Conservation (phyloP, 2,797 vertebrate genomes). For the Oreochromis grahami region DNA sequence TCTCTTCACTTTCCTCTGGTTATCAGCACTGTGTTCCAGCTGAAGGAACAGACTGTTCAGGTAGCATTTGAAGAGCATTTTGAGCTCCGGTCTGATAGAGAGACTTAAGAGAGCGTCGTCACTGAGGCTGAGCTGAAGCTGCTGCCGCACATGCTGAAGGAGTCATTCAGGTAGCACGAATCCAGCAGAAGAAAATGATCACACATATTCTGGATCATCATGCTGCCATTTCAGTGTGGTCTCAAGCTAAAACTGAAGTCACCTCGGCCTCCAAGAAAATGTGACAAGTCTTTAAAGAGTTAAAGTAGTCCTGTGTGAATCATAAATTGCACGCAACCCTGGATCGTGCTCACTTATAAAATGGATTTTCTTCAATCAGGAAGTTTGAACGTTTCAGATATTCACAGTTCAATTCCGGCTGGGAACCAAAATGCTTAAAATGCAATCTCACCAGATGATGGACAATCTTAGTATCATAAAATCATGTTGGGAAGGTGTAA, state of each 20-base stretch:
- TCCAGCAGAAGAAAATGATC: neutral
- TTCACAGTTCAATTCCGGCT: neutral
- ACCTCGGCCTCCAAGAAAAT: neutral
- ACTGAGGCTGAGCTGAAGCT: neutral
- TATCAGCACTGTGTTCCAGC: slow-evolving; percentile 17
- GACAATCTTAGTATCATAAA: neutral
- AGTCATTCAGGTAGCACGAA: neutral
- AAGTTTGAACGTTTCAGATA: neutral
- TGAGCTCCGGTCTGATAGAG: neutral
- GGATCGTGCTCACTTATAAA: neutral
- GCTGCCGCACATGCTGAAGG: neutral
- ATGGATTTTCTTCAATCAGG: neutral
- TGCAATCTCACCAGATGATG: neutral
- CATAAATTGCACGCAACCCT: neutral
- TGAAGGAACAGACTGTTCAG: slow-evolving; percentile 18
- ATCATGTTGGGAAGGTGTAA: neutral
- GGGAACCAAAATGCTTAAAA: neutral
- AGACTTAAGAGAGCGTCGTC: neutral
- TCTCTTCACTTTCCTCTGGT: neutral
- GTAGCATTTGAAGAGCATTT: neutral
- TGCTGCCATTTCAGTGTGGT: neutral
- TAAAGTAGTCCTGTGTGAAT: neutral
- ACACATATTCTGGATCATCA: neutral
- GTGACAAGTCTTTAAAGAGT: neutral
- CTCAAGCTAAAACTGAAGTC: neutral